Conservation (phyloP, 2,113 vertebrate species). For the Phainopepla nitens region DNA sequence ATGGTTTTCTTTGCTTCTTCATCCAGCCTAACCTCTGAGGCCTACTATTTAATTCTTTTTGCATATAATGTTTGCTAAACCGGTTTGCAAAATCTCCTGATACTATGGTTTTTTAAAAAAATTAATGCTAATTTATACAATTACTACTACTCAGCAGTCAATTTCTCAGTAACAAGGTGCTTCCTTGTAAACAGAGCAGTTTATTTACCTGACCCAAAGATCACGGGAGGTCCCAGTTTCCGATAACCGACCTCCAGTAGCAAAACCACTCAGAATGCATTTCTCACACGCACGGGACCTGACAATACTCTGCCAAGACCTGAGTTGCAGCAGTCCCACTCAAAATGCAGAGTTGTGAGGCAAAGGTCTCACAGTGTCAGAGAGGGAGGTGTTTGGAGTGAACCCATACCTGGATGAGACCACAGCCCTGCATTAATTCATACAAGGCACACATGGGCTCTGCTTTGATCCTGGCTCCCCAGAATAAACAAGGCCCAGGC, state of each 20-base stretch:
- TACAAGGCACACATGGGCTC: neutral
- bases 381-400: neutral
- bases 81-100: neutral
- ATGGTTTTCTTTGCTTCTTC: neutral
- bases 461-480: neutral
- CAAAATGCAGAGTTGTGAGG: neutral
- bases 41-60: neutral
- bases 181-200: neutral
- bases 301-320: neutral
- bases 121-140: constrained; percentile 25
- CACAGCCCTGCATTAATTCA: neutral
- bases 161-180: neutral
- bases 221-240: neutral
- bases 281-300: fast-evolving
- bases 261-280: neutral
- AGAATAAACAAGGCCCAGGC: neutral
- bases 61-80: neutral
- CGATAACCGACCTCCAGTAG: fast-evolving
- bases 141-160: neutral
- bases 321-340: neutral
- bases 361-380: neutral
- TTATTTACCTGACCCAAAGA: neutral
- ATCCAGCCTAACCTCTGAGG: neutral
- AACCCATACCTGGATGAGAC: neutral
- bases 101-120: neutral